Base-by-base conservation (phyloP, 2,888 invertebrate species). In the Camponotus fellah region DNA sequence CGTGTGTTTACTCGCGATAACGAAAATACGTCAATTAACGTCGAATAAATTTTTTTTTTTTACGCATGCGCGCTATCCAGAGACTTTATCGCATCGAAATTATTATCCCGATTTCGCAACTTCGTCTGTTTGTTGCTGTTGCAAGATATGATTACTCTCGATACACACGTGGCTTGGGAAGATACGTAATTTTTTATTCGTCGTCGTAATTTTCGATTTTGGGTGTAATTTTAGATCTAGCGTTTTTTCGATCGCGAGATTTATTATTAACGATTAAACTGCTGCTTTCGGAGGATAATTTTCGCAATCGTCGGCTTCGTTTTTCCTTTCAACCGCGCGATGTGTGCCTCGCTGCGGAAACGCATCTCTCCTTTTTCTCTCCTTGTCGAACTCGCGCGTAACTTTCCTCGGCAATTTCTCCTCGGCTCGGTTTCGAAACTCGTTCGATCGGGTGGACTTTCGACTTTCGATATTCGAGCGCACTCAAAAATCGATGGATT, bases 351-450 rank as follows among this genome's bases (percentile, higher is more conserved):
- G 49, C 85, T 71, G 58, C 60, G 56, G 34, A 60, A 40, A 65
- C 49, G 17, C n/a, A 43, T 68, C 74, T 82, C 79, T 83, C 37
- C 53, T 65, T 82, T 85, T 80, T 84, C 68, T 66, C 69, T 82
- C 71, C 87, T 86, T 85, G 83, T 85, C 84, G 83, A 74, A 69
- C 82, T 64, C 81, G 66, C 83, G 74, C 84, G 81, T 87, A 87
- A 91, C 91, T 91, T 91, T 91, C 91, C 80, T 91, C 86, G 83
- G 79, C 86, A 90, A 86, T 90, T 87, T 90, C 87, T 83, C 88
- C 81, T 85, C 82, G 71, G 34, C 72, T 72, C 86, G 81, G 86
- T 91, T 89, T 89, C 89, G 89, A 89, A 90, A 89, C 90, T 90
- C 88, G 86, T 87, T 88, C 88, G 88, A 86, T 87, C 84, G 83